Evolutionary conservation across 2,113 vertebrate species (phyloP), one percentile per base, ranked within the genome.

Genomic region (Argyrosomus japonicus): DNA sequence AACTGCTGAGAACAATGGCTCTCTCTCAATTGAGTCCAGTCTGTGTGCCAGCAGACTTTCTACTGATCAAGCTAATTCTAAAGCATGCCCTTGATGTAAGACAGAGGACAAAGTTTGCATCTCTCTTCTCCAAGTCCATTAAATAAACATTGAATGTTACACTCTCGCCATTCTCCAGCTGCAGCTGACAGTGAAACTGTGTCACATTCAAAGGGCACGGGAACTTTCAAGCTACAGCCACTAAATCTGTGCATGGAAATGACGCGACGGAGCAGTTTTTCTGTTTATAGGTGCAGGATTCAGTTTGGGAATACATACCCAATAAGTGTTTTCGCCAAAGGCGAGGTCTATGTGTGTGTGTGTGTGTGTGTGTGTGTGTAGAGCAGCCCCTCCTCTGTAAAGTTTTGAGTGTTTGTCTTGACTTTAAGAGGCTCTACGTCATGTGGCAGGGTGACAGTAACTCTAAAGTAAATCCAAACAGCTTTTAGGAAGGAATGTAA

Each of bases 101-200:
- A 36, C 58, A 4, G 79, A 68, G 83, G 85, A 77, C 74, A 68
- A 45, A 27, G 72, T 86, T 79, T 68, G 48, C 4, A 50, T 50
- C 58, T 79, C 75, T 50, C 60, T 18, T 65, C 74, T 68, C 67
- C 72, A 65, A 25, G 77, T 85, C 74, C 14, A 76, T 88, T 77
- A 83, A 79, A 83, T 77, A 85, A 90, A 88, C 82, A 85, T 75
- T 13, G 61, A 79, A 70, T 56, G 73, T 63, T 51, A 32, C 64
- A 43, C 15, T 13, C 48, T 68, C 77, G 17, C 32, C 53, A 9
- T 47, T 68, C 48, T 63, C 32, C 65, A 36, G 53, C 68, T 65
- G 63, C 78, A 61, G 54, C 81, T 48, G 72, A 67, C 71, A 53
- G 48, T 36, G 68, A 62, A 62, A 68, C 75, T 21, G 65, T 51